phyloP scores from a whole-genome alignment of 2,797 vertebrate genomes.

The Threskiornis aethiopicus region DNA sequence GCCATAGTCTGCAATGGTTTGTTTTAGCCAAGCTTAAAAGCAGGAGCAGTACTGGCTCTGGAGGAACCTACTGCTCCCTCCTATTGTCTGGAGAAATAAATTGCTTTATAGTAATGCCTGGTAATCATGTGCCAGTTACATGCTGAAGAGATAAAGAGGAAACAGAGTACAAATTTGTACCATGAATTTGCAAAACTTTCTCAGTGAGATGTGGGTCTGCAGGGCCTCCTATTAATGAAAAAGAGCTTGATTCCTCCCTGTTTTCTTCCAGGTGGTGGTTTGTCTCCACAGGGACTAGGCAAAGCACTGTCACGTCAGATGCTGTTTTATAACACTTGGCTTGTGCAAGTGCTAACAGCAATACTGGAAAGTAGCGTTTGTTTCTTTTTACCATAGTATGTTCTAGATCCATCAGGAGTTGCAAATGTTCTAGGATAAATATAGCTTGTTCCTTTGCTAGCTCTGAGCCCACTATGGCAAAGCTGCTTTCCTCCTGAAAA shows the following conservation, averaged over 20 bases:
- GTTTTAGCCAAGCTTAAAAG: neutral
- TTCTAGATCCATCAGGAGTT: neutral
- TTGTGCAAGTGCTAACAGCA: neutral
- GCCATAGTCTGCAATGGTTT: neutral
- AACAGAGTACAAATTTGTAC: neutral
- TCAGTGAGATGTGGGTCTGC: neutral
- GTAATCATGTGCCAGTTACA: neutral
- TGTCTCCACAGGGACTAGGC: neutral
- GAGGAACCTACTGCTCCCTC: neutral
- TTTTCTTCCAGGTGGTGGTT: neutral
- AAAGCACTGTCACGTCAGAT: neutral
- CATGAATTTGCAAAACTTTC: neutral
- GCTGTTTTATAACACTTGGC: neutral
- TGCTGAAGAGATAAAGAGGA: neutral
- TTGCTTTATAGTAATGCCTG: neutral
- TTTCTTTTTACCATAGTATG: neutral
- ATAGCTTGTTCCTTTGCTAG: neutral
- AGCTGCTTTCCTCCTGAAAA: neutral
- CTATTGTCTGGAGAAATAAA: neutral
- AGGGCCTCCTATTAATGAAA: neutral
- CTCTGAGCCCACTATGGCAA: neutral
- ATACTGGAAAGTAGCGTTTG: neutral
- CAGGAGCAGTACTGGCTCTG: neutral
- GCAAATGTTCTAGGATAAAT: neutral
- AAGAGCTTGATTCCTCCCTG: neutral